Evolutionary conservation across 2,888 invertebrate species (phyloP), one percentile per base, ranked within the genome.

Genomic region (Nymphalis c-album): DNA sequence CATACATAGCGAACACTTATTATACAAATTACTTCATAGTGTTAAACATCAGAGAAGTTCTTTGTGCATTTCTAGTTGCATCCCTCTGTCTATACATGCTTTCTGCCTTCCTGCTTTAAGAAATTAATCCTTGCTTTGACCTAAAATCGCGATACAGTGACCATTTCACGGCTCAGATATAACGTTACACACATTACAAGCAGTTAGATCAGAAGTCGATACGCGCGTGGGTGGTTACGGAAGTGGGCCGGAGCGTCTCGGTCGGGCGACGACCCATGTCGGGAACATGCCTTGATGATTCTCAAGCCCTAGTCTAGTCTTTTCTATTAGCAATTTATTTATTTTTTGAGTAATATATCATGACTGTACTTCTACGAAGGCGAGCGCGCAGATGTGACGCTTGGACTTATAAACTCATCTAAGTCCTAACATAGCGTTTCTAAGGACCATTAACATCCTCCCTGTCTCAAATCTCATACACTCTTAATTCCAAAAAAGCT

Each of bases 121-220:
- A 13, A 57, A 40, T 10, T 57, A 26, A 57, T 57, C 40, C 40
- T 40, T 6, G 53, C 26, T 26, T 5, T 57, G 57, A 57, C 40
- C 40, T 18, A 57, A 18, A 57, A 57, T 74, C 80, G 83, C 76
- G 79, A 80, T 76, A 81, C 55, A 70, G 66, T 58, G 60, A 40
- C 64, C 63, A 57, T 63, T 63, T 68, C 50, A 64, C 68, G 58
- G 70, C 51, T 57, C 74, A 75, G 77, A 73, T 77, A 78, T 82
- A 80, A 69, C 79, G 82, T 87, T 86, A 85, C 87, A 83, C 79
- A 75, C 81, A 81, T 87, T 86, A 86, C 82, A 80, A 82, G 79
- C 73, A 80, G 80, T 85, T 85, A 83, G 84, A 84, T 84, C 80
- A 84, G 83, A 81, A 55, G 65, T 51, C 67, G 61, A 51, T 31